Evolutionary conservation across 2,113 vertebrate genomes (phyloP), one percentile per base, ranked within the genome.

Genomic region (Megaleporinus macrocephalus): DNA sequence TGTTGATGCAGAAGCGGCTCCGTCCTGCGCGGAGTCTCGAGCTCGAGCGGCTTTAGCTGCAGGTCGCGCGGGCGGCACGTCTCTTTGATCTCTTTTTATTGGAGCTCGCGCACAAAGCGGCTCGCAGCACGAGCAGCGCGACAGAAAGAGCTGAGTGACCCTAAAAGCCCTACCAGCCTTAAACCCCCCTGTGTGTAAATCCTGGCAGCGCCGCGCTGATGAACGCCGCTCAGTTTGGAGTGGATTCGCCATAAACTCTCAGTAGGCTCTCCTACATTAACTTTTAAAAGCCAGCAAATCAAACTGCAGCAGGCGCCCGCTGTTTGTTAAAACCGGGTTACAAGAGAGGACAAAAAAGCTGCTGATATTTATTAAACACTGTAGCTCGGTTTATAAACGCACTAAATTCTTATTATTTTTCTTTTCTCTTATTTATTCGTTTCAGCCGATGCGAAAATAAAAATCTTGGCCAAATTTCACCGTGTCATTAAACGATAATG

Each of bases 41-140:
- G 49, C 49, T 51, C 20, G 18, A 36, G 53, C 53, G 53, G 53
- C 18, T 87, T 90, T 90, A 89, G 89, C 91, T 87, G 81, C 53
- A n/a, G 83, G 89, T 84, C 84, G 90, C 91, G 90, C 88, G 92
- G 87, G 86, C 92, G 87, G 85, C 87, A 41, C 84, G 85, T 87
- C 89, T 89, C 94, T 96, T 96, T 96, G 94, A 96, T 95, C 92
- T 94, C 90, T 85, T 90, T 87, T 92, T 93, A 93, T 94, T 95
- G 92, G 92, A 87, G 81, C 78, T 84, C 27, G 89, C 86, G 95
- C 94, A 95, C 95, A 96, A 96, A 95, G 94, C 93, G 92, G 79
- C 88, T 87, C 90, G 85, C 91, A 89, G 87, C 89, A 82, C 91
- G 94, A 89, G 89, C 85, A 89, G 75, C 73, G n/a, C 78, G 68